Evolutionary conservation across 2,113 vertebrate genomes (phyloP).

Genomic region (Echinops telfairi): DNA sequence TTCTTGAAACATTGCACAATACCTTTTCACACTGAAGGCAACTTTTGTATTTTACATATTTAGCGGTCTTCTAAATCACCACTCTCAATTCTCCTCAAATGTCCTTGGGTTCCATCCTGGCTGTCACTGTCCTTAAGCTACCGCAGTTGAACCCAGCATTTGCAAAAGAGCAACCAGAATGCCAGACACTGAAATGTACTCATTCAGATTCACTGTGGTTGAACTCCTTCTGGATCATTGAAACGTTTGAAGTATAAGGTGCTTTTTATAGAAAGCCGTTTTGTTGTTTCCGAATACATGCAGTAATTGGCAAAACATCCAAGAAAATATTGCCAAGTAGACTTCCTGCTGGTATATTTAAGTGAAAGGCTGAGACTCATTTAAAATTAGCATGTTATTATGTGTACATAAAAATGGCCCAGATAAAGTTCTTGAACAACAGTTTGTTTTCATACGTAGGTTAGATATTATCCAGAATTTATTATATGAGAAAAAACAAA

Average conservation of each 20-base stretch:
- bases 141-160: background rate
- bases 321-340: constrained; percentile 78
- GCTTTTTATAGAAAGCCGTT: constrained; percentile 79
- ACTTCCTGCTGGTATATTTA: constrained; percentile 80
- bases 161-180: background rate
- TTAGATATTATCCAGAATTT: constrained; percentile 46
- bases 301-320: constrained; percentile 81
- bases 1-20: constrained; percentile 69
- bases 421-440: constrained; percentile 71
- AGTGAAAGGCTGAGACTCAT: constrained; percentile 78
- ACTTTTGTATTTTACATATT: constrained; percentile 28
- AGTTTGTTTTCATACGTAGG: constrained; percentile 59
- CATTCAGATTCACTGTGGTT: constrained; percentile 71
- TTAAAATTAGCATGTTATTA: constrained; percentile 80
- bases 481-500: constrained; percentile 35
- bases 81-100: background rate
- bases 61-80: constrained; percentile 43
- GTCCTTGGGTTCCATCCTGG: background rate
- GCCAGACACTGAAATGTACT: constrained; percentile 55
- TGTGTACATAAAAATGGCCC: constrained; percentile 68
- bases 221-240: constrained; percentile 74
- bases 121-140: background rate
- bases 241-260: constrained; percentile 75
- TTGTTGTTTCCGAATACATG: constrained; percentile 80
- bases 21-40: background rate